These are phyloP conservation scores for Lucinisca nassula DNA, from an alignment of 2,888 invertebrate genomes.

Conservation along the genomic window DNA sequence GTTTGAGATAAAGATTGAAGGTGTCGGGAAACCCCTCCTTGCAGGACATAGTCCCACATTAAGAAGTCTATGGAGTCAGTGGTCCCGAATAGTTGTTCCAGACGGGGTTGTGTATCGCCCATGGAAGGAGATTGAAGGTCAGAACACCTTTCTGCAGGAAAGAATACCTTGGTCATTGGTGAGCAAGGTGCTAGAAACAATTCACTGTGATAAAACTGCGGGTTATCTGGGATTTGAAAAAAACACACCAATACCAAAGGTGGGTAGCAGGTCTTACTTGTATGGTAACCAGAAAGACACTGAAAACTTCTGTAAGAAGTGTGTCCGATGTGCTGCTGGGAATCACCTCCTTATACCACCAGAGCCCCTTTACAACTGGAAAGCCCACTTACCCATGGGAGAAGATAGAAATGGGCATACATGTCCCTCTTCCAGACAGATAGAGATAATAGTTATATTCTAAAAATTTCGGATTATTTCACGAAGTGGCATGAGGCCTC, in stretches of 20 bases:
- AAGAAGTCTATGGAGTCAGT: background rate
- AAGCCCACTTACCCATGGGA: background rate
- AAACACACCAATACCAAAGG: background rate
- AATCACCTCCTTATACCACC: background rate
- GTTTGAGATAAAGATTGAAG: background rate
- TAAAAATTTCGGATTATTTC: background rate
- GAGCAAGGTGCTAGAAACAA: background rate
- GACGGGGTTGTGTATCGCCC: background rate
- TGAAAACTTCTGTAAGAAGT: background rate
- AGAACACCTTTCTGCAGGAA: background rate
- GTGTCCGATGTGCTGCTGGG: background rate
- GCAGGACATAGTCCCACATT: background rate
- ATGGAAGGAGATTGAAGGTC: background rate
- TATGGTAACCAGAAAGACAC: background rate
- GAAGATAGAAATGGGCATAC: background rate
- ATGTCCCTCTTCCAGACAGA: background rate
- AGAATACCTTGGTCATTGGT: background rate
- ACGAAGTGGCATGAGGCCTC: background rate
- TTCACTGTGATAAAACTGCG: background rate
- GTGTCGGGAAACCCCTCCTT: background rate
- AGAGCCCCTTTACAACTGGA: background rate
- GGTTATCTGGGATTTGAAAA: background rate
- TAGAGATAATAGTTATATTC: background rate
- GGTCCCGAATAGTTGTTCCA: background rate
- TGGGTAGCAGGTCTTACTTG: background rate